Evolutionary conservation across 2,797 vertebrate genomes (phyloP).

Genomic region (Lates japonicus): DNA sequence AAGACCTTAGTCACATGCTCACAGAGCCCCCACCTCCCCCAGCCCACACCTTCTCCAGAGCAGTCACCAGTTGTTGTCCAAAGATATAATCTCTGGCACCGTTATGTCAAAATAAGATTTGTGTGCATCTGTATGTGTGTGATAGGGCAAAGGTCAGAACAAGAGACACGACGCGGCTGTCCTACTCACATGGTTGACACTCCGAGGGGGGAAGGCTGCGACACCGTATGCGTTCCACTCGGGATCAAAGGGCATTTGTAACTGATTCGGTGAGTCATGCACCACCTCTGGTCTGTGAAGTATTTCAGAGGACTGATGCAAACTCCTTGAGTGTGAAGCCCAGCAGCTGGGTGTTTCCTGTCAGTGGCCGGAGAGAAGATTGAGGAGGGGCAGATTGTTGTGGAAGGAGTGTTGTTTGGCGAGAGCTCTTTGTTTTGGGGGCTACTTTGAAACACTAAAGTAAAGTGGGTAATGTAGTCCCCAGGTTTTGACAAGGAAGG

Average conservation of each 20-base stretch:
- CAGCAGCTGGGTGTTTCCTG: conserved; percentile 54
- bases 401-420: conserved; percentile 14
- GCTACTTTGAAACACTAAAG: conserved; percentile 13
- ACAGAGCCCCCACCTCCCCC: conserved; percentile 2
- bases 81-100: conserved; percentile 53
- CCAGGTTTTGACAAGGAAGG: not conserved
- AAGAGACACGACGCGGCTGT: conserved; percentile 28
- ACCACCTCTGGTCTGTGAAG: conserved; percentile 47
- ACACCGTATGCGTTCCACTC: conserved; percentile 27
- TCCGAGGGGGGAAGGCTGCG: not conserved
- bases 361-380: conserved; percentile 24
- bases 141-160: conserved; percentile 48
- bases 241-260: conserved; percentile 62
- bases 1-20: conserved; percentile 11
- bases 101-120: conserved; percentile 63
- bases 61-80: conserved; percentile 45
- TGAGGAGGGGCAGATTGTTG: conserved; percentile 8
- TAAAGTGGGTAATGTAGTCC: not conserved
- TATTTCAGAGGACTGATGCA: conserved; percentile 38
- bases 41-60: conserved; percentile 9
- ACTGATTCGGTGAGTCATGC: conserved; percentile 17
- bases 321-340: conserved; percentile 49
- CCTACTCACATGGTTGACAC: conserved; percentile 47
- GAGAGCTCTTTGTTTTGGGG: conserved; percentile 9
- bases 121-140: conserved; percentile 18